A percentile compares a stretch with the other conserved stretches of the same genome.
Evolutionary conservation across 1,140 invertebrate genomes (phyloP).

Genomic region (Aphis gossypii): DNA sequence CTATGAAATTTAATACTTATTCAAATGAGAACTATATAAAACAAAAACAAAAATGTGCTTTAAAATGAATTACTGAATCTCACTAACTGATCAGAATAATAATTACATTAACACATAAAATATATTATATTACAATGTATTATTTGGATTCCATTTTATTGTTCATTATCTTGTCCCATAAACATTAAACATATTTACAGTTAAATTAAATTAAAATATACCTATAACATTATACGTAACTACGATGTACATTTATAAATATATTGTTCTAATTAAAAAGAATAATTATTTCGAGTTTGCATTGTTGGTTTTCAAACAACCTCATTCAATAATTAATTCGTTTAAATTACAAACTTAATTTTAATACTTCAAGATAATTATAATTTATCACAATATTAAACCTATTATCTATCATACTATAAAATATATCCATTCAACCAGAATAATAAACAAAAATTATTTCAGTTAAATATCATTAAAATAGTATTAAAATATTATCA

Average conservation of each 20-base stretch:
- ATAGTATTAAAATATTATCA: background rate
- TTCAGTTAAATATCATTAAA: background rate
- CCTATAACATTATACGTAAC: background rate
- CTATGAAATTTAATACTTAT: background rate
- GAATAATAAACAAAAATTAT: background rate
- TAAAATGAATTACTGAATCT: background rate
- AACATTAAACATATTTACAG: background rate
- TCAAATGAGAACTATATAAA: background rate
- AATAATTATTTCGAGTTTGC: slow-evolving; percentile 8
- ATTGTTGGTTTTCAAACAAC: background rate
- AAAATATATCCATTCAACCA: background rate
- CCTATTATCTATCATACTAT: too few relatives aligned
- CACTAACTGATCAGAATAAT: background rate
- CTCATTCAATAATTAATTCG: background rate
- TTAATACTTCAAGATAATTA: background rate
- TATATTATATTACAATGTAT: background rate
- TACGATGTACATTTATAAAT: background rate
- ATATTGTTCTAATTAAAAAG: background rate
- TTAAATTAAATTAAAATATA: background rate
- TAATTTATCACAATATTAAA: too few relatives aligned
- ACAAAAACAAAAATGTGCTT: background rate
- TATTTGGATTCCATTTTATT: background rate
- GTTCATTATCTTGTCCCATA: background rate
- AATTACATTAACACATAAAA: background rate
- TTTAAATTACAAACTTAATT: background rate